Evolutionary conservation across 2,797 vertebrate genomes (phyloP).

Genomic region (Anguilla pacifica): DNA sequence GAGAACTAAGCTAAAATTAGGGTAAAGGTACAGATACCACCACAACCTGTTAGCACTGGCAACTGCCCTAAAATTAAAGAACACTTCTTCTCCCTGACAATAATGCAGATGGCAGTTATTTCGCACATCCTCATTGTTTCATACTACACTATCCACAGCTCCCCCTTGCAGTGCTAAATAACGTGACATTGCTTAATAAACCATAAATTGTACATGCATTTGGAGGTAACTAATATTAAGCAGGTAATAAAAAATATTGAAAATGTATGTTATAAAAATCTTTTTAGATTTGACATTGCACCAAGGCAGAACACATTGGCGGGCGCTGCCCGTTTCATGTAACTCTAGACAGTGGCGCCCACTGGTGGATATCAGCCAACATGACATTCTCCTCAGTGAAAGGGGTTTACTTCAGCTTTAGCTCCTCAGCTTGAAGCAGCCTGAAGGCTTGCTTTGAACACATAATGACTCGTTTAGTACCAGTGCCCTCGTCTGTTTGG

Average conservation of each 20-base stretch:
- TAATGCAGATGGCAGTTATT: neutral
- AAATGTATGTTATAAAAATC: neutral
- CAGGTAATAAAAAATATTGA: neutral
- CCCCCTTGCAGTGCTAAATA: neutral
- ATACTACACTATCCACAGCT: neutral
- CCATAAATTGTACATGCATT: neutral
- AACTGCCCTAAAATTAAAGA: neutral
- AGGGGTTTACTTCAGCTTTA: neutral
- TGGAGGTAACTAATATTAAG: neutral
- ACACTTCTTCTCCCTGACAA: neutral
- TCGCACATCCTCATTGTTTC: neutral
- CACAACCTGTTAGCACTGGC: neutral
- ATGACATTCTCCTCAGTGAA: neutral
- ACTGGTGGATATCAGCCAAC: constrained; percentile 24
- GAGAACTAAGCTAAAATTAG: neutral
- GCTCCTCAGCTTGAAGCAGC: neutral
- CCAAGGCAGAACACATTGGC: neutral
- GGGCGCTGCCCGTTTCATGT: neutral
- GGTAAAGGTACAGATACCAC: neutral
- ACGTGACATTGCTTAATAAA: neutral
- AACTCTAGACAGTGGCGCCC: constrained; percentile 27
- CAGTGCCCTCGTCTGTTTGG: neutral
- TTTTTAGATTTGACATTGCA: neutral
- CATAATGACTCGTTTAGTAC: neutral
- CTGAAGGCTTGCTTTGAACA: constrained; percentile 6